Percentiles rank a stretch among this genome's conserved stretches.
These are phyloP conservation scores for Sakesphorus luctuosus DNA, from an alignment of 2,113 vertebrate species.

Conservation along the genomic window DNA sequence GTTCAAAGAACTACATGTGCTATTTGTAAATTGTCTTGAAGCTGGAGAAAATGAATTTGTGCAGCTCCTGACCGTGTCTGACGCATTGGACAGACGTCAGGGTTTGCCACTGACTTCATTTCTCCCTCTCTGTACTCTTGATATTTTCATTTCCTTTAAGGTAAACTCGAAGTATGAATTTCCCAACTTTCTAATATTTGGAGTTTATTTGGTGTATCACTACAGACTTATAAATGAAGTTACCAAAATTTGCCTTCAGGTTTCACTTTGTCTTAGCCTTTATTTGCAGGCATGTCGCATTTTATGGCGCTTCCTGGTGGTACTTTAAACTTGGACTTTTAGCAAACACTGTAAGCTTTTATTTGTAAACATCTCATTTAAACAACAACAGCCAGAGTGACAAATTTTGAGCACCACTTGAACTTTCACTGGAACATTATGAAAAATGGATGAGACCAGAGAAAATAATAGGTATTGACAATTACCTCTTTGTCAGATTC, in stretches of 20 bases:
- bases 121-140: not conserved
- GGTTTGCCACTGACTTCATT: not conserved
- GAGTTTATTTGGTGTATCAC: not conserved
- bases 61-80: not conserved
- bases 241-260: not conserved
- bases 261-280: not conserved
- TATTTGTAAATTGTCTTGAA: conserved; percentile 16
- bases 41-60: not conserved
- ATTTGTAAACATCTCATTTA: conserved; percentile 25
- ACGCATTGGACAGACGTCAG: not conserved
- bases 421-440: conserved; percentile 9
- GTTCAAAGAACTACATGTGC: not conserved
- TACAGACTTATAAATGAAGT: not conserved
- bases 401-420: conserved; percentile 13
- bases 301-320: not conserved
- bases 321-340: not conserved
- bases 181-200: not conserved
- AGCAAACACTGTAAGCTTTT: not conserved
- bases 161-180: not conserved
- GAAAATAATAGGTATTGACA: conserved; percentile 20
- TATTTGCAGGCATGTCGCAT: not conserved
- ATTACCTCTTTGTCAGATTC: conserved; percentile 15
- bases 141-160: conserved; percentile 21
- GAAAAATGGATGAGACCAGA: conserved; percentile 20
- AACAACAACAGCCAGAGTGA: not conserved